A percentile compares a stretch with the other conserved stretches of the same genome.
Evolutionary conservation across 2,797 vertebrate species (phyloP).

Genomic region (Peromyscus attwateri): DNA sequence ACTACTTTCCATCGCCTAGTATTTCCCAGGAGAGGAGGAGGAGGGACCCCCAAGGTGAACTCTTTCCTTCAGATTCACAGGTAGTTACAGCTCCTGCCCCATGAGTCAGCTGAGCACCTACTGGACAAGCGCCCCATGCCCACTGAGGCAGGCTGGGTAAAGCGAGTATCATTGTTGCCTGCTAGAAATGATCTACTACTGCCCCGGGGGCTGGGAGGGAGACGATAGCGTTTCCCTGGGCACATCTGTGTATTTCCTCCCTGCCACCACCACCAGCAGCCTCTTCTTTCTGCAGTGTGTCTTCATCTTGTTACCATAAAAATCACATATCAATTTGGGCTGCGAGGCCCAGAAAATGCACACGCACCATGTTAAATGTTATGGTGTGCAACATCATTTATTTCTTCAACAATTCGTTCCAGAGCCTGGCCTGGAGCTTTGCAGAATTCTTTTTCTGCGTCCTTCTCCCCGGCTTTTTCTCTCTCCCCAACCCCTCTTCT

Average conservation of each 20-base stretch:
- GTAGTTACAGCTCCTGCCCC: background rate
- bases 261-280: background rate
- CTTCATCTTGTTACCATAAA: slow-evolving; percentile 83
- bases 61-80: background rate
- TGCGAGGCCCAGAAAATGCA: slow-evolving; percentile 82
- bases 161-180: background rate
- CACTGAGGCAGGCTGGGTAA: background rate
- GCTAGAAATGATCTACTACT: background rate
- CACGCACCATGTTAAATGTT: slow-evolving; percentile 86
- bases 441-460: slow-evolving; percentile 86
- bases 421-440: slow-evolving; percentile 79
- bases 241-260: slow-evolving; percentile 57
- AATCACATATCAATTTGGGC: slow-evolving; percentile 83
- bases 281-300: slow-evolving; percentile 79
- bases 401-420: slow-evolving; percentile 88
- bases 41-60: background rate
- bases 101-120: background rate
- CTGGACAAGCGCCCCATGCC: background rate
- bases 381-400: slow-evolving; percentile 87
- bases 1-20: background rate
- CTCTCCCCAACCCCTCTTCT: slow-evolving; percentile 72
- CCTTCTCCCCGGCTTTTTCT: slow-evolving; percentile 51
- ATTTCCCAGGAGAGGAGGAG: background rate
- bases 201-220: background rate
- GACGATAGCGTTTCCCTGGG: background rate